Evolutionary conservation across 2,888 invertebrate species (phyloP).

Genomic region (Brachypalpus laphriformis): DNA sequence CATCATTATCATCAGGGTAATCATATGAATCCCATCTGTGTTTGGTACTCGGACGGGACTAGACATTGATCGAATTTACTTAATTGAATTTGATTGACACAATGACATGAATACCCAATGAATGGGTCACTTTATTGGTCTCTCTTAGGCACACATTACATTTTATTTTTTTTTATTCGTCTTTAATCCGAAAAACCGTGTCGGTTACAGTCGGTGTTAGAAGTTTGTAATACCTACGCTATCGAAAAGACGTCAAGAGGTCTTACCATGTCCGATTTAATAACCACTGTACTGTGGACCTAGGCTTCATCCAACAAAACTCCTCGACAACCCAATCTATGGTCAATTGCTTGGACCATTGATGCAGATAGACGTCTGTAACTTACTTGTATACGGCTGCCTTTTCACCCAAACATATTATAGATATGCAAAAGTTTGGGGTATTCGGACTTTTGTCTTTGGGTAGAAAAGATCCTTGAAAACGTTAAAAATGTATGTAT

Average conservation of each 20-base stretch:
- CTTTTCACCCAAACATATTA: too few species aligned
- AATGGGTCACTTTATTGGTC: conserved; percentile 54
- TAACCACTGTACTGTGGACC: too few species aligned
- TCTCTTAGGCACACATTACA: conserved; percentile 24
- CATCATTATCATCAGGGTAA: not conserved
- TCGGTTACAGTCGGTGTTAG: conserved; percentile 16
- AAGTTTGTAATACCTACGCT: conserved; percentile 5
- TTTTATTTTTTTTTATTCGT: not conserved
- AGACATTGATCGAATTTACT: conserved; percentile 60
- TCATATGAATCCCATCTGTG: conserved; percentile 8
- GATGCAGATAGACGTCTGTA: too few species aligned
- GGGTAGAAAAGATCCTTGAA: too few species aligned
- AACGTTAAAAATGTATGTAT: too few species aligned
- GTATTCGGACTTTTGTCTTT: too few species aligned
- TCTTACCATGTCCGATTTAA: too few species aligned
- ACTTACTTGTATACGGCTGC: too few species aligned
- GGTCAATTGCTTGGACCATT: too few species aligned
- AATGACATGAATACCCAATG: conserved; percentile 60
- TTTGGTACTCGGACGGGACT: not conserved
- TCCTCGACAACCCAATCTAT: too few species aligned
- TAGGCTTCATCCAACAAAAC: too few species aligned
- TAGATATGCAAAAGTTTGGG: too few species aligned
- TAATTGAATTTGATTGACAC: conserved; percentile 72
- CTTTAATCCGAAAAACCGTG: conserved; percentile 9
- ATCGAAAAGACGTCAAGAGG: not conserved